Conservation (phyloP, 2,888 invertebrate genomes). For the Rhingia rostrata region DNA sequence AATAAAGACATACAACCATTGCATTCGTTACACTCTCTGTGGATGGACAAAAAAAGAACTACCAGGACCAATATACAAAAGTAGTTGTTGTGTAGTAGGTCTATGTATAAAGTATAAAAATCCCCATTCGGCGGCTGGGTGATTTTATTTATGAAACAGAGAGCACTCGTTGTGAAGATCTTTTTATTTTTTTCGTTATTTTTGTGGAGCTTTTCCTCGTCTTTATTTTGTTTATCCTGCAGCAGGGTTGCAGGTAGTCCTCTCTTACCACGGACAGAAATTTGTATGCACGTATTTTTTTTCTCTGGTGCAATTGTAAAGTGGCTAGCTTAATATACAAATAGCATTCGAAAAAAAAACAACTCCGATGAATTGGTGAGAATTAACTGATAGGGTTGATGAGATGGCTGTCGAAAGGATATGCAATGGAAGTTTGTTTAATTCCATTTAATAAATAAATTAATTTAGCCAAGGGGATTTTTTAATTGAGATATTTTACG, state of each 20-base stretch:
- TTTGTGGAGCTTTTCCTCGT: constrained; percentile 12
- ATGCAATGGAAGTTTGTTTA: constrained; percentile 38
- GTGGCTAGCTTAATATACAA: constrained; percentile 48
- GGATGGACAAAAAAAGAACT: constrained; percentile 33
- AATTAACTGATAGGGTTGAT: constrained; percentile 1
- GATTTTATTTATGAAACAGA: constrained; percentile 71
- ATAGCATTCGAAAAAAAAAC: constrained; percentile 5
- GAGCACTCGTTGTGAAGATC: constrained; percentile 17
- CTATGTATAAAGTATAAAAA: constrained; percentile 27
- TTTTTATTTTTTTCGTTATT: constrained; percentile 11
- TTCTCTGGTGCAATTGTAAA: constrained; percentile 17
- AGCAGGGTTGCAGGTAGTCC: not conserved
- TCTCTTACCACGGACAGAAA: constrained; percentile 24
- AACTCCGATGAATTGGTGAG: not conserved
- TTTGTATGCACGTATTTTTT: constrained; percentile 32
- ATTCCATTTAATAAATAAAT: constrained; percentile 64
- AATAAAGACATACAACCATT: constrained; percentile 55
- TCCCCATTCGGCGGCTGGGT: constrained; percentile 48
- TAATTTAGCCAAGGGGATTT: constrained; percentile 58
- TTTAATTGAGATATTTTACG: constrained; percentile 49
- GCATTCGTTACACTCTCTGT: not conserved
- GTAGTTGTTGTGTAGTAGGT: not conserved
- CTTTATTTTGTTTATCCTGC: constrained; percentile 6
- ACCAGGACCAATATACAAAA: constrained; percentile 24
- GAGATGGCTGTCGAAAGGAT: constrained; percentile 39